Evolutionary conservation across 2,797 vertebrate species (phyloP).

Genomic region (Phrynocephalus vlangalii): DNA sequence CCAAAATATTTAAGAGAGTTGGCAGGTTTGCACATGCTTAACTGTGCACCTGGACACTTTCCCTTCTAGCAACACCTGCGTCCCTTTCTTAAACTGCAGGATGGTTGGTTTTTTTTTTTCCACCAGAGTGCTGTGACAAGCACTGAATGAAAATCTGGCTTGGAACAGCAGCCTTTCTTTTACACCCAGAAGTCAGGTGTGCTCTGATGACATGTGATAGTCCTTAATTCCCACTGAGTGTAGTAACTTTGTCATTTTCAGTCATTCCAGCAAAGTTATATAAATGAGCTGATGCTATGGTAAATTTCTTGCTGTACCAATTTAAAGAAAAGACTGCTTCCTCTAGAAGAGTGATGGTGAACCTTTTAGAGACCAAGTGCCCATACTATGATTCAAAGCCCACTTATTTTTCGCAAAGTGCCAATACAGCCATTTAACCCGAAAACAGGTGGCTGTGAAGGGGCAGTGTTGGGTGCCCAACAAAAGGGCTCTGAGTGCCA

Average conservation of each 20-base stretch:
- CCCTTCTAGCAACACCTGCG: not conserved
- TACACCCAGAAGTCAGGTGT: not conserved
- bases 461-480: too few relatives aligned
- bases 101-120: too few relatives aligned
- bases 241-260: not conserved
- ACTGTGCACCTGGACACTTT: not conserved
- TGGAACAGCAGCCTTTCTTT: not conserved
- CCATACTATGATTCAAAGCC: too few relatives aligned
- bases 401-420: too few relatives aligned
- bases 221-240: not conserved
- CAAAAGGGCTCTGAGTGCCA: too few relatives aligned
- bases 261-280: not conserved
- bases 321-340: not conserved
- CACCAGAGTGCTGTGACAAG: too few relatives aligned
- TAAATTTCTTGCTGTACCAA: not conserved
- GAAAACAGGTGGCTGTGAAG: too few relatives aligned
- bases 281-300: not conserved
- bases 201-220: not conserved
- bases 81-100: not conserved
- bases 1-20: not conserved
- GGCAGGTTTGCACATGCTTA: not conserved
- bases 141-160: too few relatives aligned
- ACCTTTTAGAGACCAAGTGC: too few relatives aligned
- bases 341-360: not conserved
- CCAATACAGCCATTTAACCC: too few relatives aligned